Base-by-base conservation (phyloP, 2,113 vertebrate species). In the Chloebia gouldiae region DNA sequence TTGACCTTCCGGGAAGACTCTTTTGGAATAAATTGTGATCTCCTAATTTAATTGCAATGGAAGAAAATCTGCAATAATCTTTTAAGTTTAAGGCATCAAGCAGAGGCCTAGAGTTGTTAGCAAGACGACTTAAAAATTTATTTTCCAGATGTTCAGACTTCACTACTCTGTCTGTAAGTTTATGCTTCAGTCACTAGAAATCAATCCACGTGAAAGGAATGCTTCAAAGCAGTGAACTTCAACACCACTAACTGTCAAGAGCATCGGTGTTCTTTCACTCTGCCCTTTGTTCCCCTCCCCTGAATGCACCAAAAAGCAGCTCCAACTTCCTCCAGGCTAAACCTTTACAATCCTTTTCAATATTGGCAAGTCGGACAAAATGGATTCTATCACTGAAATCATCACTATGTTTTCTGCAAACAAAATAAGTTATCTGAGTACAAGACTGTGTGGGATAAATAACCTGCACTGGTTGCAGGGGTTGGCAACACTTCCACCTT, bases 11-110 rank as follows among this genome's bases (percentile, higher is more conserved):
- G 76, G 61, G 45, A 89, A 87, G 23, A 73, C 7, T 76, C 51
- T 15, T 24, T 37, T 64, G 60, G 61, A 91, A 84, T 31, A 51
- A 95, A 35, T 51, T 31, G 15, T 66, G 68, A 91, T 75, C 77
- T 92, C 61, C 24, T 40, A 25, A 81, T 73, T 89, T 93, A 84
- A 81, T 18, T 87, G 57, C 40, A 69, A 84, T 68, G 75, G 40
- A 66, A 68, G 45, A 87, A 89, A 92, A 76, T 25, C 23, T 82
- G 47, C 70, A 69, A 42, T 25, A 10, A 44, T 44, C 37, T 89
- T 64, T 76, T 63, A 91, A 82, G 57, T 65, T 65, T 49, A 81
- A 81, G 40, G 31, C 53, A 75, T 69, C 65, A 51, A 82, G 35
- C 21, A 59, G 64, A 92, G 28, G 39, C 31, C 31, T 39, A 31